These are phyloP conservation scores for Cerceris rybyensis DNA, from an alignment of 2,888 invertebrate genomes.

Conservation along the genomic window DNA sequence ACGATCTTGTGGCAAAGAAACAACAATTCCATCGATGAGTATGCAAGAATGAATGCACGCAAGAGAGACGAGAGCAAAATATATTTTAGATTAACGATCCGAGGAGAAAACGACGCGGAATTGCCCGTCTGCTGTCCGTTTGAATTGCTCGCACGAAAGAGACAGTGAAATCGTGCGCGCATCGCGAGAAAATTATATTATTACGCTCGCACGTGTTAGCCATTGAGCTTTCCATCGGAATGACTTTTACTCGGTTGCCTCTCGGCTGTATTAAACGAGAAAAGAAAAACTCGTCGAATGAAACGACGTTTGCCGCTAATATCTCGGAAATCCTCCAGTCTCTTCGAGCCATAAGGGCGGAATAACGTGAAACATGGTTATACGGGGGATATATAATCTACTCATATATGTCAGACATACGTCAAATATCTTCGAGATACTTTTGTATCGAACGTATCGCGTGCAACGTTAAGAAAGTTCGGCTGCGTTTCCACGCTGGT, in stretches of 20 bases:
- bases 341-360: too few species aligned
- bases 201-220: conserved; percentile 15
- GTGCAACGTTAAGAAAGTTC: not conserved
- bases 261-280: not conserved
- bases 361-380: too few species aligned
- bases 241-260: not conserved
- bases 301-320: not conserved
- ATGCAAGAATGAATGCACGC: not conserved
- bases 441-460: not conserved
- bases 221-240: conserved; percentile 15
- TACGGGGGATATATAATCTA: too few species aligned
- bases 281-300: not conserved
- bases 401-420: too few species aligned
- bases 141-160: not conserved
- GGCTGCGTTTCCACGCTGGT: not conserved
- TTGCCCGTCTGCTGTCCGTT: not conserved
- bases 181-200: conserved; percentile 19
- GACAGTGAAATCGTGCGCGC: conserved; percentile 23
- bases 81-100: not conserved
- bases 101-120: not conserved
- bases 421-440: too few species aligned
- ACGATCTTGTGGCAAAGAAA: not conserved
- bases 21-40: not conserved
- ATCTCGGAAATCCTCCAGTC: too few species aligned
- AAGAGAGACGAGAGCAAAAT: not conserved